Base-by-base conservation (phyloP, 2,113 vertebrate species). In the Atlantisia rogersi region DNA sequence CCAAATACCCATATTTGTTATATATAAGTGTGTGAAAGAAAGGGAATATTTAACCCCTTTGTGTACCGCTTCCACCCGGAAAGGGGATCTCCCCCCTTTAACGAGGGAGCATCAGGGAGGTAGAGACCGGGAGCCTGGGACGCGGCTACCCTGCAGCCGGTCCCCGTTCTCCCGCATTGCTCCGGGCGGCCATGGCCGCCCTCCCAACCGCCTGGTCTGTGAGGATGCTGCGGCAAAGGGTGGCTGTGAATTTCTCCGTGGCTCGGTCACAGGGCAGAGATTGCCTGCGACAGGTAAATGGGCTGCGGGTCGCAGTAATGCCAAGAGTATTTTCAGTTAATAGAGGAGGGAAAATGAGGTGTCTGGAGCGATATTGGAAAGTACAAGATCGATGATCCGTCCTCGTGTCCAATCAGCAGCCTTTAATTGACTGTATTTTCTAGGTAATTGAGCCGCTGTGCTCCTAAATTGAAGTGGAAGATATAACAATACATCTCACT, bases 361-460 rank as follows among this genome's bases (percentile, higher is more conserved):
- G 98, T 99, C 98, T 98, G 97, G 92, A 98, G 92, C 98, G 97
- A 99, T 99, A 99, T 99, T 99, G 98, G 98, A 99, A 99, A 98
- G 98, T 97, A 98, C 97, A 98, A 99, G 98, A 99, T 99, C 99
- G 98, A 99, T 99, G 98, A 98, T 98, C 97, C 97, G 81, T 97
- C 97, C 98, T 98, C 97, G 97, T 98, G 98, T 98, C 98, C 98
- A 99, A 99, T 99, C 98, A 99, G 98, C 96, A 97, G 96, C 95
- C 97, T 98, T 99, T 99, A 99, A 99, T 99, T 99, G 99, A 98
- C 98, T 98, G 97, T 98, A 97, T 99, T 99, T 98, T 98, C 98
- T 98, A 97, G 97, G 98, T 98, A 99, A 99, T 98, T 98, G 97
- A 98, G 97, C 97, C 98, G 97, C 98, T 96, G 98, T 98, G 97